Base-by-base conservation (phyloP, 1,140 invertebrate species). In the Trachelipus rathkii region DNA sequence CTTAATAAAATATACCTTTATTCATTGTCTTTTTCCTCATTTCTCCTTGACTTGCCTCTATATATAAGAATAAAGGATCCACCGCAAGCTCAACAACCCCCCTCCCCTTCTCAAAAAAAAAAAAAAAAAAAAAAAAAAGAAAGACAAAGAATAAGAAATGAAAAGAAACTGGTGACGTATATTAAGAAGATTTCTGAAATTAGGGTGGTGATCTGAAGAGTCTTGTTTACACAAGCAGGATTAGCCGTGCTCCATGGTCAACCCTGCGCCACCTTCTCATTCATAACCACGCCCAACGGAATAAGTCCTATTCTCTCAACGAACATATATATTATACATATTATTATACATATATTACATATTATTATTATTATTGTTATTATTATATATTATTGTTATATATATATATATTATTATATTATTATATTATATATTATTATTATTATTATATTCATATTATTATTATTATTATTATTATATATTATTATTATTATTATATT, bases 171-270 rank as follows among this genome's bases (percentile, higher is more conserved):
- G 73, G 66, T 77, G 76, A 77, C 76, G 76, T 72, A 77, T 77
- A 77, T 77, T 77, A 77, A 77, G 76, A 77, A 77, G 76, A 77
- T 77, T 77, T 77, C 73, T 70, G 74, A 77, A 77, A 74, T 77
- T 74, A 72, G 72, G 50, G 76, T 43, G 44, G 72, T 67, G 72
- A 3, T 33, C 6, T 6, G 33, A 46, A 44, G 60, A 44, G 43
- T 50, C 60, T 53, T 77, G 76, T 77, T 77, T 77, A 77, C 76
- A 70, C 67, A 74, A 68, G 72, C 66, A 71, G 76, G 76, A 77
- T 77, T 77, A 77, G 76, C 72, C 66, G 44, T 44, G 76, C 74
- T 66, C 72, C 72, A 77, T 77, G 76, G 76, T 74, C 66, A 77
- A 60, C 73, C 46, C 68, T 66, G 44, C 45, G 44, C 71, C 50